A percentile compares a stretch with the other conserved stretches of the same genome.
phyloP scores from a whole-genome alignment of 2,797 vertebrate genomes.

The Sylvia borin region DNA sequence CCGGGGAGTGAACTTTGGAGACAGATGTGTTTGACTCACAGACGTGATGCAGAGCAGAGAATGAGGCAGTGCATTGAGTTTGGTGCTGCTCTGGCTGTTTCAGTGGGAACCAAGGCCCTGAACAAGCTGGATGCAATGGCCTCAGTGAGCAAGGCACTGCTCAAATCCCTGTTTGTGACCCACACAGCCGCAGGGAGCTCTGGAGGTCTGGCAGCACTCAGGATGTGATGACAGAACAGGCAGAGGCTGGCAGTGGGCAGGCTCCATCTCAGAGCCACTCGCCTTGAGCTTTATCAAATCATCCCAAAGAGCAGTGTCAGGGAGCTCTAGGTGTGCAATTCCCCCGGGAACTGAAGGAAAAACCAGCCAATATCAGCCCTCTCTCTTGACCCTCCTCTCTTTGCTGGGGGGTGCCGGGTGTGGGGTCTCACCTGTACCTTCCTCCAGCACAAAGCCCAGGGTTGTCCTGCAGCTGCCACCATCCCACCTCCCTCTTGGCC shows the following conservation, averaged over 20 bases:
- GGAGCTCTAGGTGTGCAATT: not conserved
- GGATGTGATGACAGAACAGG: not conserved
- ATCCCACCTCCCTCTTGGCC: not conserved
- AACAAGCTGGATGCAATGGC: not conserved
- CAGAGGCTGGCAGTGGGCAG: not conserved
- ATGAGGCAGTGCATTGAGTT: not conserved
- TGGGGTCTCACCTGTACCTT: not conserved
- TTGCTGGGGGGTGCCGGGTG: not conserved
- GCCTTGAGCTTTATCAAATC: not conserved
- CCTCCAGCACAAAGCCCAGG: rapidly evolving
- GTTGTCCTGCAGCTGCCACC: not conserved
- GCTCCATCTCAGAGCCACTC: not conserved
- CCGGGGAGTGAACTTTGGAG: not conserved
- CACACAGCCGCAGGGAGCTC: not conserved
- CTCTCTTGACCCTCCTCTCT: not conserved
- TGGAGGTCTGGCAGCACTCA: not conserved
- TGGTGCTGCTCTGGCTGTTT: not conserved
- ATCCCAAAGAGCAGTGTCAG: not conserved
- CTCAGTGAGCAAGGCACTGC: not conserved
- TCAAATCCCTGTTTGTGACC: not conserved
- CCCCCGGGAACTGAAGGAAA: not conserved
- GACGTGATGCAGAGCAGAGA: not conserved
- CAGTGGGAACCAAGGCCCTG: not conserved
- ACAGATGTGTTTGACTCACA: not conserved
- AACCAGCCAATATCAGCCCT: not conserved